Evolutionary conservation across 2,113 vertebrate genomes (phyloP).

Genomic region (Apus apus): DNA sequence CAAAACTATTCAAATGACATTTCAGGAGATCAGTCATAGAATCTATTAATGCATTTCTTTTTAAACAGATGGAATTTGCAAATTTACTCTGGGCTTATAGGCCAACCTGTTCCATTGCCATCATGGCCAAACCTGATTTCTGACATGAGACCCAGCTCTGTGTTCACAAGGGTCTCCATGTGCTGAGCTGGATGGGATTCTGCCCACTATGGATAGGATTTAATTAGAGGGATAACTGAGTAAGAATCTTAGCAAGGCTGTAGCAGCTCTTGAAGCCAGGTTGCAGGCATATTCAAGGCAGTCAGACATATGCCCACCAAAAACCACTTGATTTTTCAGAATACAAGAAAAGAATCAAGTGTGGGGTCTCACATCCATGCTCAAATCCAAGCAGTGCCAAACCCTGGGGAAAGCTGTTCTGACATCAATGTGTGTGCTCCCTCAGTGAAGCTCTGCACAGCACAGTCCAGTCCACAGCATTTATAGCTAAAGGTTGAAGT

Average conservation of each 20-base stretch:
- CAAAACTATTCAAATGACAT: constrained; percentile 55
- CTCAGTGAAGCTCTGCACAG: background rate
- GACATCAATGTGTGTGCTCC: background rate
- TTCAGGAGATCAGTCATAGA: constrained; percentile 13
- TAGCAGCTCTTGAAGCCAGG: background rate
- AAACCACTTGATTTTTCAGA: background rate
- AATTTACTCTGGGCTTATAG: background rate
- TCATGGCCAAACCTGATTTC: background rate
- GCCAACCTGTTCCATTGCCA: background rate
- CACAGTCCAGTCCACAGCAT: background rate
- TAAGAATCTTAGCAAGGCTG: background rate
- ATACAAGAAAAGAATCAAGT: background rate
- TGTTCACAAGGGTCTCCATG: background rate
- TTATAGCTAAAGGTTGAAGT: background rate
- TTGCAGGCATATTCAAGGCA: background rate
- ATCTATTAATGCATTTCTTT: constrained; percentile 12
- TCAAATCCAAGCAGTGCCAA: background rate
- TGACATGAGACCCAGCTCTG: background rate
- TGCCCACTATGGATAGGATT: background rate
- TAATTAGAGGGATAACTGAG: background rate
- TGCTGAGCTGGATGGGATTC: background rate
- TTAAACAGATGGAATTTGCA: background rate
- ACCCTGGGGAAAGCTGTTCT: background rate
- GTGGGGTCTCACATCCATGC: background rate
- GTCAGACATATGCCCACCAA: background rate